A percentile compares a stretch with the other conserved stretches of the same genome.
Conservation (phyloP, 2,113 vertebrate genomes). For the Leuciscus idus region DNA sequence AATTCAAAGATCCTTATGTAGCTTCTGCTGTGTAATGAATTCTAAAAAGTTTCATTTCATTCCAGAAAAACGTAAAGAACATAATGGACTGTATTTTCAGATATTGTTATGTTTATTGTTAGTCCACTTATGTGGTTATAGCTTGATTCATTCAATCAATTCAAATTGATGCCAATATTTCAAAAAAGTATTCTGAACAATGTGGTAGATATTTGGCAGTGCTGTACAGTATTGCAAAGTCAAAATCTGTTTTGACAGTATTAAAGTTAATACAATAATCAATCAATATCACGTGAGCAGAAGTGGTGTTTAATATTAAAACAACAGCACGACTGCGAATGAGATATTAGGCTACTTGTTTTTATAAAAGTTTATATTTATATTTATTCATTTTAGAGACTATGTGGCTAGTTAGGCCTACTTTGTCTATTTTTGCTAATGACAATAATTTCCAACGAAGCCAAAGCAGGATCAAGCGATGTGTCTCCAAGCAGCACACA, state of each 20-base stretch:
- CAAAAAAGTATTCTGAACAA: background rate
- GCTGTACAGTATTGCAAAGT: background rate
- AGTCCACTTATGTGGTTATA: background rate
- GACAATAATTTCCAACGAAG: background rate
- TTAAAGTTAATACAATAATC: background rate
- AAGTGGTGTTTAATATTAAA: too few species aligned
- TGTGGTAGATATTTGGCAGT: too few species aligned
- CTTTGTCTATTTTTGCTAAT: background rate
- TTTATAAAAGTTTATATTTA: background rate
- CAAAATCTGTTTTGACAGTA: background rate
- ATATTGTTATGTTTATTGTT: background rate
- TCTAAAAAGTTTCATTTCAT: background rate
- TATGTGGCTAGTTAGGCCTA: background rate
- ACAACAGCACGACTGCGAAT: background rate
- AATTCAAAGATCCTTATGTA: background rate
- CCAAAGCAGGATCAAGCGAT: background rate
- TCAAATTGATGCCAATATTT: background rate
- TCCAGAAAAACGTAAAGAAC: background rate
- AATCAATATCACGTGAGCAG: background rate
- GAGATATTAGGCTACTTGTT: background rate
- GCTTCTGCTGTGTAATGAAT: background rate
- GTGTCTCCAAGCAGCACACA: background rate
- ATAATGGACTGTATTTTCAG: background rate
- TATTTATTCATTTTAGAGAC: background rate
- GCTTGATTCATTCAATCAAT: background rate